Evolutionary conservation across 2,113 vertebrate genomes (phyloP), one percentile per base, ranked within the genome.

Genomic region (Macaca mulatta): DNA sequence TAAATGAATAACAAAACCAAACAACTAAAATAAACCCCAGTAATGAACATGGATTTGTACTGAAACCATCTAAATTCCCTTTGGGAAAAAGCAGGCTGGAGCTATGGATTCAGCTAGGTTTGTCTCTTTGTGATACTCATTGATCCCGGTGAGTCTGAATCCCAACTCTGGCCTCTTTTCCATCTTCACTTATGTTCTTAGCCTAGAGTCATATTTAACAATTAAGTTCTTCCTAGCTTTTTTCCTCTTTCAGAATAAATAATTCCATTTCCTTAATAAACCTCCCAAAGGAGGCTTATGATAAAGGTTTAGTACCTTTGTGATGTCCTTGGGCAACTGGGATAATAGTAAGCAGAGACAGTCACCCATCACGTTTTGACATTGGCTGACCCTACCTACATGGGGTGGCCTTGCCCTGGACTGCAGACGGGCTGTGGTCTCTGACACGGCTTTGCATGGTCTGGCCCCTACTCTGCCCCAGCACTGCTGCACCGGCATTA

Each of bases 211-310:
- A 38, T 90, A 59, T 48, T 83, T 35, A 90, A 90, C 38, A 92
- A 55, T 17, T 61, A 89, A 85, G 27, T 89, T 40, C 48, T 40
- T 94, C n/a, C 89, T 79, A 45, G 43, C 23, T 61, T 82, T 69
- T 40, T 86, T 22, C 8, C 55, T 96, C 27, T 94, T 45, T 64
- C 38, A 77, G 59, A 86, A 81, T 64, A 72, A 88, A 55, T 52
- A 93, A 70, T 81, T 93, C 61, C n/a, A 84, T 45, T 67, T 96
- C 64, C 40, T 86, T 90, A 94, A 89, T 72, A 96, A 61, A 64
- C 38, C 30, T 67, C 40, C 27, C 43, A 70, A 57, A 84, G 16
- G 48, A 90, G 55, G 48, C 48, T 92, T 70, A 77, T 38, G 12
- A 48, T 43, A 61, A 61, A 79, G 59, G 6, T 50, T 61, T 59